Evolutionary conservation across 2,797 vertebrate species (phyloP), one percentile per base, ranked within the genome.

Genomic region (Gymnoscopelus braueri): DNA sequence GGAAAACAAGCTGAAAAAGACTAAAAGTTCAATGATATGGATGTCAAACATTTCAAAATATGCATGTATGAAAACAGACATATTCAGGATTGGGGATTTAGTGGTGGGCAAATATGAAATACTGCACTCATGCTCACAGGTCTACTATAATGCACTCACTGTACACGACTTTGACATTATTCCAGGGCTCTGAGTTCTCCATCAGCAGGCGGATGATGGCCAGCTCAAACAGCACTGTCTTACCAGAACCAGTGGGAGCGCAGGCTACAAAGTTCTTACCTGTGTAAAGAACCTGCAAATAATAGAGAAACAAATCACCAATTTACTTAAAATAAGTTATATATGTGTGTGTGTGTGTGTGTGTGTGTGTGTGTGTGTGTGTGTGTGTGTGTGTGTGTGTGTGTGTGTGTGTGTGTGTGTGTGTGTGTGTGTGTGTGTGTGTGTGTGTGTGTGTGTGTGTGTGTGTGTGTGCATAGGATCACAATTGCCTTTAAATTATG

Each of bases 171-270:
- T 98, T 99, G 90, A 98, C 91, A 66, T 95, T 95, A 72, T 86
- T 90, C 98, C 97, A 99, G 55, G 97, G 96, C 74, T 96, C 93
- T 62, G 95, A 91, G 12, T 91, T 93, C 90, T 96, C 94, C 95
- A 98, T 97, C 68, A 99, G 88, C 71, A 98, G 91, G 76, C 95
- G 96, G 81, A 96, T 95, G 88, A 99, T 96, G 72, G 98, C 97
- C 57, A 99, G 85, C 87, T 99, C 98, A 52, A 99, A 98, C 67
- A 99, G 87, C 8, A 96, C 96, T 1, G 98, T 99, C 93, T 99
- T 99, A 72, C 98, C 98, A 84, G 98, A 99, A 82, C 98, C 98
- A 77, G 98, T 99, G 0, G 98, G 98, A 80, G 98, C 97, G 89
- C 95, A 98, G 63, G 95, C 93, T 77, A 99, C 97, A 94, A 99